phyloP scores from a whole-genome alignment of 2,113 vertebrate genomes.

The Myrmophylax atrothorax region DNA sequence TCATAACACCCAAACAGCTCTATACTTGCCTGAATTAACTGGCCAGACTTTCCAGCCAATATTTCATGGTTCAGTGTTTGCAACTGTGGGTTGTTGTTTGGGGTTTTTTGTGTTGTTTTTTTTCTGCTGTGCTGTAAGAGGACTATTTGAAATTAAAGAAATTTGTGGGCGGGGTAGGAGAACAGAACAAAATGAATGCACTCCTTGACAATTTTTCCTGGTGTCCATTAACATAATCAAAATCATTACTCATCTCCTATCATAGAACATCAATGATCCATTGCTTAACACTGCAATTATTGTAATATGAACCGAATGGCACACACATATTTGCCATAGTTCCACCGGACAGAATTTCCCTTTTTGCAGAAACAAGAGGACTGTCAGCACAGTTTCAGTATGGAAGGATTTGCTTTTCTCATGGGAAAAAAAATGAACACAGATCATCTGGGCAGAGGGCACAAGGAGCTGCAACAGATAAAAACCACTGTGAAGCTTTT shows the following conservation, averaged over 20 bases:
- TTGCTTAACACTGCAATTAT: neutral
- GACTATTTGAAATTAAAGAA: neutral
- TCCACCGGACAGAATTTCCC: neutral
- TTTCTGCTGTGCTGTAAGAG: neutral
- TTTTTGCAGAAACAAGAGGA: neutral
- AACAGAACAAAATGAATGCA: neutral
- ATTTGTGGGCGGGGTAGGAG: neutral
- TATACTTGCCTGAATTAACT: neutral
- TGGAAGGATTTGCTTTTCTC: neutral
- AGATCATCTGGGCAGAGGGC: neutral
- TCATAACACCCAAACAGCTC: conserved; percentile 20
- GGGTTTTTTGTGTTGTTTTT: no score
- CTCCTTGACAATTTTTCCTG: neutral
- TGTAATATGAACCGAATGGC: neutral
- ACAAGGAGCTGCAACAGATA: neutral
- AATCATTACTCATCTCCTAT: neutral
- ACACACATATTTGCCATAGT: neutral
- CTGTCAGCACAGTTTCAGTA: neutral
- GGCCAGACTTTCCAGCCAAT: neutral
- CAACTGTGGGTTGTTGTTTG: neutral
- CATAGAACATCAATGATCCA: neutral
- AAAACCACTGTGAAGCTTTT: fast-evolving
- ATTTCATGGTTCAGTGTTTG: neutral
- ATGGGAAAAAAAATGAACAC: neutral
- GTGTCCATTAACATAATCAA: neutral